phyloP scores from a whole-genome alignment of 1,140 invertebrate genomes.

The Zaprionus lachaisei region DNA sequence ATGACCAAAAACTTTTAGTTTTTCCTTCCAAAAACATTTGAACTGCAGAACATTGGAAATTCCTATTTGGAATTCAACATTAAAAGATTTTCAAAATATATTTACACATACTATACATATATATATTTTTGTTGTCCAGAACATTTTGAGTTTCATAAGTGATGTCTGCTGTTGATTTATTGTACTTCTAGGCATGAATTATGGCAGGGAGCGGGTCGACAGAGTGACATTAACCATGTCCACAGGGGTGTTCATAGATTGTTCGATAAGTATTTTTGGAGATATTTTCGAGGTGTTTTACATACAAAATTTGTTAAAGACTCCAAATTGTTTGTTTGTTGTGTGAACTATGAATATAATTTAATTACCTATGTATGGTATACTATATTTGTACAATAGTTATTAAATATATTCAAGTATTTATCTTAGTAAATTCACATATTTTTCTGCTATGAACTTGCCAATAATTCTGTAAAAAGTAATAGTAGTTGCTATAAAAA shows the following conservation, averaged over 20 bases:
- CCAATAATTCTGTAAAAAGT: not conserved
- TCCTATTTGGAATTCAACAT: constrained; percentile 10
- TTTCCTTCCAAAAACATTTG: constrained; percentile 20
- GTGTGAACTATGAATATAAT: too few relatives aligned
- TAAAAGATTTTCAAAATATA: constrained; percentile 36
- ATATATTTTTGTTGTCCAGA: constrained; percentile 18
- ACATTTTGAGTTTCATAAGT: constrained; percentile 38
- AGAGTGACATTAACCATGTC: constrained; percentile 2
- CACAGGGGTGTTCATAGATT: not conserved
- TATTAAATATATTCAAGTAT: too few relatives aligned
- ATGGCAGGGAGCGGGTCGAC: constrained; percentile 6
- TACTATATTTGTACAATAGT: too few relatives aligned
- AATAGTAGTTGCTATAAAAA: too few relatives aligned
- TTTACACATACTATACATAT: constrained; percentile 5
- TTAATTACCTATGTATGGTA: too few relatives aligned
- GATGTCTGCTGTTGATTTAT: constrained; percentile 43
- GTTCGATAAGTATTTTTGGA: not conserved
- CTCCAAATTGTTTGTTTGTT: not conserved
- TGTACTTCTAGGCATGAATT: constrained; percentile 21
- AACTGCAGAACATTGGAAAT: constrained; percentile 14
- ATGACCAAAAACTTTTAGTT: constrained; percentile 59
- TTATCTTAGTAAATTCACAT: too few relatives aligned
- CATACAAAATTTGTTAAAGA: not conserved
- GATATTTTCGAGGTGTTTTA: not conserved
- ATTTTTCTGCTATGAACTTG: too few relatives aligned